Base-by-base conservation (phyloP, 2,113 vertebrate genomes). In the Gambusia holbrooki region DNA sequence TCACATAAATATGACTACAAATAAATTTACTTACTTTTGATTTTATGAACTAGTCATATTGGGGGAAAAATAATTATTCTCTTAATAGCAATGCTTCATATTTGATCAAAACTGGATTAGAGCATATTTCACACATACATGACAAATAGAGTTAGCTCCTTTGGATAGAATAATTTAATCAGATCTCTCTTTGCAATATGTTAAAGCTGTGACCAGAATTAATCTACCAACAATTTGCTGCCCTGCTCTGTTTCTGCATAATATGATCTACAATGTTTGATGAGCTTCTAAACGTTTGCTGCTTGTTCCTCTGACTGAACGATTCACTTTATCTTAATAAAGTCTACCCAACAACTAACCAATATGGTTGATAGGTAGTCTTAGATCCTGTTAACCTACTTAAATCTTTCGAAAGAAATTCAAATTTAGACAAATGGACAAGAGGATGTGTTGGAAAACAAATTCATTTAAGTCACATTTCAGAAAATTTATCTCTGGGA, bases 1-100 rank as follows among this genome's bases (percentile, higher is more conserved):
- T 77, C 78, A 79, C 80, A 81, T n/a, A 33, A 84, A 80, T 71
- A 66, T 2, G 30, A 7, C 22, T 54, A 10, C 22, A 54, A 25
- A 54, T 54, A 5, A 8, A 54, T 54, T 54, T 54, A 54, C 22
- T 25, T n/a, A 25, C 51, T 25, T 54, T 9, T 25, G 17, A n/a
- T 48, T 19, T 48, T 5, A 54, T 25, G 3, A 25, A 54, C 17
- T 54, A 25, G 22, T 25, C 25, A 3, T 5, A 51, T 51, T 35
- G 35, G 51, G 51, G 9, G 3, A 54, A 2, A 54, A 54, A 54
- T 25, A 1, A 25, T 25, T 19, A 25, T 17, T 17, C 7, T 54
- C 22, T 9, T 25, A 25, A 54, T 54, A 10, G 5, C 22, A 7
- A 51, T 25, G 17, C 19, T 54, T 54, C n/a, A 25, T 25, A 25